Conservation (phyloP, 1,140 invertebrate genomes). For the Drosophila lowei region DNA sequence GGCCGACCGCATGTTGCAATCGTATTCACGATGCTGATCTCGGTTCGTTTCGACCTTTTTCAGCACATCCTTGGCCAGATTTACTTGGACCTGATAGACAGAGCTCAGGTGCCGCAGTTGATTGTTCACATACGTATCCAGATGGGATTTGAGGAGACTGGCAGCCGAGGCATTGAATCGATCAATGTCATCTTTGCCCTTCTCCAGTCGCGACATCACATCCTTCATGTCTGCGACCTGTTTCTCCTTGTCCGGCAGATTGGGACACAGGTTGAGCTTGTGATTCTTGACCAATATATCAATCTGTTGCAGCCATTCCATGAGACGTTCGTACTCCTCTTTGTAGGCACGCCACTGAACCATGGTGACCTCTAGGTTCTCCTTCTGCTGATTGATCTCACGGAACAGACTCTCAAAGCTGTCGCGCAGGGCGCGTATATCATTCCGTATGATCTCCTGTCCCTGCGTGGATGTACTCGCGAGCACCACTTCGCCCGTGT, state of each 20-base stretch:
- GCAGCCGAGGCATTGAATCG: constrained; percentile 91
- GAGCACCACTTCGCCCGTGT: constrained; percentile 93
- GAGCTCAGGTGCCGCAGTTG: constrained; percentile 95
- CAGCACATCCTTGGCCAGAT: constrained; percentile 95
- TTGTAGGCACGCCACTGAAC: constrained; percentile 95
- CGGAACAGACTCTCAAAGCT: constrained; percentile 93
- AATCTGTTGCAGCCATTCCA: constrained; percentile 96
- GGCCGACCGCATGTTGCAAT: constrained; percentile 91
- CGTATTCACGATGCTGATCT: constrained; percentile 94
- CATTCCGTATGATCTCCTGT: constrained; percentile 91
- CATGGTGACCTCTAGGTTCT: constrained; percentile 91
- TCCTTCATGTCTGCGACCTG: constrained; percentile 92
- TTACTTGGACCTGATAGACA: constrained; percentile 94
- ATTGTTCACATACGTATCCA: constrained; percentile 95
- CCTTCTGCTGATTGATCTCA: constrained; percentile 93
- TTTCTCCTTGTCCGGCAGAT: constrained; percentile 92
- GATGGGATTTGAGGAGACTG: constrained; percentile 90
- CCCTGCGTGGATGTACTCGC: constrained; percentile 91
- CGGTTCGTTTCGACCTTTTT: constrained; percentile 96
- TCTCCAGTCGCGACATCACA: constrained; percentile 89
- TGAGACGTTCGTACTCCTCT: constrained; percentile 95
- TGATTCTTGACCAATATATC: constrained; percentile 96
- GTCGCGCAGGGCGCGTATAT: constrained; percentile 92
- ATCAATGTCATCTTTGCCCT: constrained; percentile 93
- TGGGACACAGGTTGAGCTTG: constrained; percentile 92